These are phyloP conservation scores for Pristionchus maxplancki DNA, from an alignment of 2,888 invertebrate species.

Conservation along the genomic window DNA sequence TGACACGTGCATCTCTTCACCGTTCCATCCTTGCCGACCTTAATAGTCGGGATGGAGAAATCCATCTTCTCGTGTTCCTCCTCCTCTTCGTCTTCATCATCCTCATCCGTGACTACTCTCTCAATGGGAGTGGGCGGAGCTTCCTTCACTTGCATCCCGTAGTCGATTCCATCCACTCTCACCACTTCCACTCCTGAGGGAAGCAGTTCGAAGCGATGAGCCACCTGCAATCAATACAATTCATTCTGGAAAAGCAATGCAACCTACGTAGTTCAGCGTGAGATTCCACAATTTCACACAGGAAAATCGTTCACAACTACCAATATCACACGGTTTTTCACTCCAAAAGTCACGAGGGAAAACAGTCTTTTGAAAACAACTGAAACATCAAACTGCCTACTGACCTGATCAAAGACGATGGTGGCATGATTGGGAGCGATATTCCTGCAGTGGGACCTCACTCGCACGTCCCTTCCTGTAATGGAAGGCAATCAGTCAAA, in stretches of 20 bases:
- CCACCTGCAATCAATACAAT: background rate
- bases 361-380: background rate
- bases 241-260: background rate
- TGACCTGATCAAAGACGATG: conserved; percentile 47
- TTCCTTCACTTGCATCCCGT: background rate
- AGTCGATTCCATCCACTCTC: conserved; percentile 45
- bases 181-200: background rate
- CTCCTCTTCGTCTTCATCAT: background rate
- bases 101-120: background rate
- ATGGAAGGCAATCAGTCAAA: background rate
- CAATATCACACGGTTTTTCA: background rate
- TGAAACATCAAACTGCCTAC: background rate
- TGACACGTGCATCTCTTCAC: background rate
- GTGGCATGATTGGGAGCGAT: conserved; percentile 39
- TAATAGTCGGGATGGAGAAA: background rate
- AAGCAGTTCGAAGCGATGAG: conserved; percentile 35
- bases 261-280: background rate
- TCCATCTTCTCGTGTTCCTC: background rate
- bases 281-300: no score
- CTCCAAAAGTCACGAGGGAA: background rate
- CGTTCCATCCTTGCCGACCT: no score
- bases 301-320: no score
- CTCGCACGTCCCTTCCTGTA: background rate
- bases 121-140: background rate
- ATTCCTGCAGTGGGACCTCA: background rate